Evolutionary conservation across 1,140 invertebrate genomes (phyloP), one percentile per base, ranked within the genome.

Genomic region (Chironomus tepperi): DNA sequence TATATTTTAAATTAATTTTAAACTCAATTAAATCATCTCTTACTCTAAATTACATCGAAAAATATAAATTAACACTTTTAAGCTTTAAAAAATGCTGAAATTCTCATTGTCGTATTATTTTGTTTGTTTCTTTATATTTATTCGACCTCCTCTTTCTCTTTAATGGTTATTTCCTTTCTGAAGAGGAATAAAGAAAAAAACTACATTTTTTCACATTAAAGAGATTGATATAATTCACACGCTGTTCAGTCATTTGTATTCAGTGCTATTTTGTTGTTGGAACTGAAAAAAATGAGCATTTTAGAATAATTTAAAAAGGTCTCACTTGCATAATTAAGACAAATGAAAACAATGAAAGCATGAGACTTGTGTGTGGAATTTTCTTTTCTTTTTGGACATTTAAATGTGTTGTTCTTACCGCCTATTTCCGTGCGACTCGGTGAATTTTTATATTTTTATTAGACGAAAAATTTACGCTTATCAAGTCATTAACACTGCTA

Each of bases 181-280:
- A n/a, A 3, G 12, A n/a, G 24, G 24, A 34, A 34, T 34, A 34
- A 34, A n/a, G n/a, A n/a, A n/a, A 2, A 34, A 57, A 8, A 57
- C 47, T 34, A 47, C 43, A 43, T 43, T 57, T 57, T 57, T n/a
- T 57, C 12, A n/a, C 47, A 12, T 18, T 65, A 65, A 74, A 57
- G 43, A 18, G 16, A 18, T 43, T 73, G 34, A 73, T 73, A 73
- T 21, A 73, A 16, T 43, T 73, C 73, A 73, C 34, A 70, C 65
- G 65, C n/a, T 70, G 65, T 6, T 70, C 65, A 70, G 65, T 70
- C 65, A 70, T 19, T 70, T 70, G 65, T 19, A 18, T 70, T 34
- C 24, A 34, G 24, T 34, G 24, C 24, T 34, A 15, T 64, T 64
- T 64, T 2, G 10, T 16, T 64, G 10, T 67, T n/a, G 19, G 70